phyloP scores from a whole-genome alignment of 2,888 invertebrate species.

The Caenorhabditis sp. region DNA sequence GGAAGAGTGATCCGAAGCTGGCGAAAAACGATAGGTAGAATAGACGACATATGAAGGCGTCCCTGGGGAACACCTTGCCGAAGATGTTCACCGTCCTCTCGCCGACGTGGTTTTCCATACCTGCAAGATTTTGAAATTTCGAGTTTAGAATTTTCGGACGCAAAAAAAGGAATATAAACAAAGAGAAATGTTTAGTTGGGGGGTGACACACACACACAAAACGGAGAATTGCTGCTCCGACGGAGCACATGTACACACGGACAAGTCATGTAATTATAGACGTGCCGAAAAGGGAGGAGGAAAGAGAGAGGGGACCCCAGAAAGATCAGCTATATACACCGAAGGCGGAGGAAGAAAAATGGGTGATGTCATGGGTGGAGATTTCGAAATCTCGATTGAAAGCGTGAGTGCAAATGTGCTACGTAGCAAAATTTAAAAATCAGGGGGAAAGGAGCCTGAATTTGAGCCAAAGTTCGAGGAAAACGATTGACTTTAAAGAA shows the following conservation, averaged over 20 bases:
- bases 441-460: not conserved
- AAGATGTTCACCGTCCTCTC: slow-evolving; percentile 76
- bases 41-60: slow-evolving; percentile 94
- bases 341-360: not conserved
- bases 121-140: slow-evolving; percentile 10
- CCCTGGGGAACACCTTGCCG: slow-evolving; percentile 88
- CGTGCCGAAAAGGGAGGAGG: slow-evolving; percentile 9
- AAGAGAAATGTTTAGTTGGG: not conserved
- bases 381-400: slow-evolving; percentile 18
- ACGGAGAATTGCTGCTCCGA: not conserved
- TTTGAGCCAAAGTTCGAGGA: not conserved
- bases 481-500: no score
- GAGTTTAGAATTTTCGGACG: not conserved
- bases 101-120: slow-evolving; percentile 78
- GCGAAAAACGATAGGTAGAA: slow-evolving; percentile 99
- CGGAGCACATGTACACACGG: slow-evolving; percentile 17
- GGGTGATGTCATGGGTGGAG: not conserved
- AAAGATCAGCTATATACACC: not conserved
- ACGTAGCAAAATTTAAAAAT: no score
- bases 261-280: slow-evolving; percentile 59
- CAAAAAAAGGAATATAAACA: not conserved
- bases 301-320: not conserved
- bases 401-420: no score
- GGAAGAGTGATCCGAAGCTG: slow-evolving; percentile 97
- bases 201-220: no score